Base-by-base conservation (phyloP, 2,888 invertebrate species). In the Drosophila robusta region DNA sequence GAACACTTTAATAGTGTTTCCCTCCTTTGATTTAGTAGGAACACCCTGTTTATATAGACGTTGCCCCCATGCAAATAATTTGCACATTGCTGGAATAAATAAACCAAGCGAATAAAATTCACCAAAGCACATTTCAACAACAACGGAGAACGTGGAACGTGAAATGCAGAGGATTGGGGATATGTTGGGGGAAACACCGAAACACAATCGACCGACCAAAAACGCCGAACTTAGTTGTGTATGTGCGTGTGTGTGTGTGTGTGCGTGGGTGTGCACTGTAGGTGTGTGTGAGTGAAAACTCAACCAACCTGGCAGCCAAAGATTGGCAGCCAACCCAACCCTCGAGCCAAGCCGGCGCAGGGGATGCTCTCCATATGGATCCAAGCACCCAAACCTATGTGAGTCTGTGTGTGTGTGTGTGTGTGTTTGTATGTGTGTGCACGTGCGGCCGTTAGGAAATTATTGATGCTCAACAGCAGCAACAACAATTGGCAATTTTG, bases 21-120 rank as follows among this genome's bases (percentile, higher is more conserved):
- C 22, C 22, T 22, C 22, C 22, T 4, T 22, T 22, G 22, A 22
- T 22, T 22, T 22, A 22, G 22, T 22, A 3, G 22, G 1, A 16
- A 11, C 56, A 71, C 61, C 67, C 72, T 67, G 62, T 71, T 14
- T 50, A 29, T 32, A 29, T 50, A 54, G 57, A 57, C 24, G 24
- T 49, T 36, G 56, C 39, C 45, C 57, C 50, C 55, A 52, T 72
- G 63, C 67, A 80, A 80, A 78, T 78, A 78, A 78, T 73, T 83
- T 73, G 52, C 80, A 70, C 75, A 81, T 77, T 66, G 76, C 81
- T 72, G 58, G 66, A 75, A 72, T 78, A 82, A 85, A 80, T 66
- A 78, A 80, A 70, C 71, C 71, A 80, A 75, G 69, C 75, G 70
- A 58, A 81, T 62, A 67, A 71, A 80, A 68, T 71, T 70, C 49